A percentile compares a stretch with the other conserved stretches of the same genome.
Evolutionary conservation across 2,888 invertebrate species (phyloP).

Genomic region (Eupithecia inturbata): DNA sequence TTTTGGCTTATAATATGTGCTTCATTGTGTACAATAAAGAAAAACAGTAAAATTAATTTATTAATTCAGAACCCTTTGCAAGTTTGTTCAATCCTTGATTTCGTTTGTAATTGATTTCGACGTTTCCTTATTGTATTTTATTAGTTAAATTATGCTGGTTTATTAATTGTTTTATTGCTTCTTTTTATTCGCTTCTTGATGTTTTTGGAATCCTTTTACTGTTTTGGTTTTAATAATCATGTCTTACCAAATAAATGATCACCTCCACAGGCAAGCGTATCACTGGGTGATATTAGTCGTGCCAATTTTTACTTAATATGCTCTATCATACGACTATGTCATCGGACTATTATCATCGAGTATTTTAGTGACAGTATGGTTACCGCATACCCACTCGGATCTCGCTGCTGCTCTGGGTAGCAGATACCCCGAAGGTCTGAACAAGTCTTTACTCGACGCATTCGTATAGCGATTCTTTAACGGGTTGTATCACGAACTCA

Average conservation of each 20-base stretch:
- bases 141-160: background rate
- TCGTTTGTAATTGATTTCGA: background rate
- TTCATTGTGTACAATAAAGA: no score
- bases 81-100: background rate
- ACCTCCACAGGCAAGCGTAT: background rate
- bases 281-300: background rate
- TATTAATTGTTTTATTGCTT: background rate
- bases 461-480: background rate
- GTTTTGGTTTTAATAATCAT: background rate
- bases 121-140: background rate
- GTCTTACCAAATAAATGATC: background rate
- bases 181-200: background rate
- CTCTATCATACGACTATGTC: no score
- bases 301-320: no score
- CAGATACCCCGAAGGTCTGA: background rate
- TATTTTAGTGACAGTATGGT: no score
- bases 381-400: background rate
- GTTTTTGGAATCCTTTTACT: background rate
- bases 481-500: background rate
- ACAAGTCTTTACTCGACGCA: background rate
- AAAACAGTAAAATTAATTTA: background rate
- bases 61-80: background rate
- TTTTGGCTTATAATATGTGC: no score
- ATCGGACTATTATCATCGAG: no score
- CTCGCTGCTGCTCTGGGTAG: background rate